Conservation (phyloP, 2,888 invertebrate genomes). For the Macropis europaea region DNA sequence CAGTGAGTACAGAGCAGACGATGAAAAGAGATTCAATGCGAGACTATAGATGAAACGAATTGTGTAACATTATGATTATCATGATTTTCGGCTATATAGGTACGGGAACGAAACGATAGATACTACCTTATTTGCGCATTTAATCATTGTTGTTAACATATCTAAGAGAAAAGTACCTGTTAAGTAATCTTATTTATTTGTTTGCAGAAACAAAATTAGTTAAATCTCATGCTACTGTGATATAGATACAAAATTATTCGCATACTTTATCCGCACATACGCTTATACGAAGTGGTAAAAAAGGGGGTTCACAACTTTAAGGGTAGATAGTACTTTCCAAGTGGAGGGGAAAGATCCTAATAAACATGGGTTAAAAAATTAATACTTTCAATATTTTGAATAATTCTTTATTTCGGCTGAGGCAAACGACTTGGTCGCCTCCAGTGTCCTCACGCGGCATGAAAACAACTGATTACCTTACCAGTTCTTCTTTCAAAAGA, state of each 20-base stretch:
- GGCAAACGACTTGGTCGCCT: no score
- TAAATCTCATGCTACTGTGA: slow-evolving; percentile 60
- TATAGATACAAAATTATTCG: slow-evolving; percentile 13
- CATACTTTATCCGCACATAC: neutral
- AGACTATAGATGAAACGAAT: slow-evolving; percentile 32
- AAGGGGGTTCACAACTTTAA: no score
- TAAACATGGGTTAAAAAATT: no score
- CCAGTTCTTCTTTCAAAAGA: no score
- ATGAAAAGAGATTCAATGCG: slow-evolving; percentile 65
- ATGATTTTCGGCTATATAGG: neutral
- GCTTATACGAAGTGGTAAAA: no score
- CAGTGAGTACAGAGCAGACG: slow-evolving; percentile 24
- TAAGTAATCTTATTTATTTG: slow-evolving; percentile 44
- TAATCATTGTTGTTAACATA: slow-evolving; percentile 28
- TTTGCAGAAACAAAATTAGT: slow-evolving; percentile 25
- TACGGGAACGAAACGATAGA: neutral
- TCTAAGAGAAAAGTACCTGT: slow-evolving; percentile 43
- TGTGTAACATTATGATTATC: no score
- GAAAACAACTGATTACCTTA: no score
- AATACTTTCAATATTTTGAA: no score
- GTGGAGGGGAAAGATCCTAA: no score
- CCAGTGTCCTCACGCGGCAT: no score
- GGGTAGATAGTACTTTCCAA: no score
- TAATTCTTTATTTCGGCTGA: no score
- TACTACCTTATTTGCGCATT: slow-evolving; percentile 9